Conservation (phyloP, 2,797 vertebrate genomes). For the Paguma larvata region DNA sequence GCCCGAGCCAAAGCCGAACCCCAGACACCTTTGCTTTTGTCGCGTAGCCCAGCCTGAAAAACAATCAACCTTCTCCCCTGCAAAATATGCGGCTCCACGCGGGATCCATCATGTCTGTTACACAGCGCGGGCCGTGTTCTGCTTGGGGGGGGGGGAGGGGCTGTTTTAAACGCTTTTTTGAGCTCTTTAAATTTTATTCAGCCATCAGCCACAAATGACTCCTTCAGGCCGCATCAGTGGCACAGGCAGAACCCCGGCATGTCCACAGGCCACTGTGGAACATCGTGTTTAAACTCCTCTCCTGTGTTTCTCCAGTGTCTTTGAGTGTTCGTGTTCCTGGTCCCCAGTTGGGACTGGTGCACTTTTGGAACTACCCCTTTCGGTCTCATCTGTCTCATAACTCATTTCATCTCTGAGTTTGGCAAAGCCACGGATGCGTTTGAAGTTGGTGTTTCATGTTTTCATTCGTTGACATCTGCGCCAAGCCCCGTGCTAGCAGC, state of each 20-base stretch:
- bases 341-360: constrained; percentile 27
- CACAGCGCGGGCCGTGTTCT: background rate
- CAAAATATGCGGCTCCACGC: background rate
- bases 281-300: background rate
- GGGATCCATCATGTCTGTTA: background rate
- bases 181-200: constrained; percentile 51
- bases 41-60: background rate
- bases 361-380: constrained; percentile 57
- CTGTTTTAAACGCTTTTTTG: constrained; percentile 49
- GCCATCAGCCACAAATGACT: constrained; percentile 31
- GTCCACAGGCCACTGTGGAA: background rate
- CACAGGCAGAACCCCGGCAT: background rate
- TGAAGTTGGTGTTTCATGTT: background rate
- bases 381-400: constrained; percentile 21
- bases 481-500: background rate
- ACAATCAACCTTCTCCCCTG: background rate
- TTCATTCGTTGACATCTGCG: background rate
- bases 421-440: background rate
- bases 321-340: constrained; percentile 8
- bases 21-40: constrained; percentile 33
- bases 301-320: background rate
- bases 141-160: background rate
- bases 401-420: constrained; percentile 70
- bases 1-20: background rate
- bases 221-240: constrained; percentile 15